Percentiles rank a stretch among this genome's conserved stretches.
Conservation (phyloP, 2,797 vertebrate genomes). For the Chrosomus eos region DNA sequence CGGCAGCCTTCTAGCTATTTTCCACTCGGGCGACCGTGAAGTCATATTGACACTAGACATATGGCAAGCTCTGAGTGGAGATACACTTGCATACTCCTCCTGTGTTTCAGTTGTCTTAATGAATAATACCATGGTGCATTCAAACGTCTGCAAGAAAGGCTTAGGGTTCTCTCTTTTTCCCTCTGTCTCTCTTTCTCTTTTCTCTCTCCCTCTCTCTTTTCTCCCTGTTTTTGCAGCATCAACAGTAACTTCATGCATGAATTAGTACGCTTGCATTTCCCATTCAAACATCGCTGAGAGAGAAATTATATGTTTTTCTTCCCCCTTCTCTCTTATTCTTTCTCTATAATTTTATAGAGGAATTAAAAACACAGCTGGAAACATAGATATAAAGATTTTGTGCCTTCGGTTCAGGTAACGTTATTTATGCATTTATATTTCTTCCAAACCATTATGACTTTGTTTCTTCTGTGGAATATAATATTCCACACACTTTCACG, state of each 20-base stretch:
- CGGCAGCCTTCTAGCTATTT: slow-evolving; percentile 79
- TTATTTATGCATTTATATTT: not conserved
- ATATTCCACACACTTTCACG: not conserved
- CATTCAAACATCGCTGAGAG: slow-evolving; percentile 69
- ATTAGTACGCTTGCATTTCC: slow-evolving; percentile 70
- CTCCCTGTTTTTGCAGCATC: slow-evolving; percentile 67
- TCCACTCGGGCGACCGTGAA: slow-evolving; percentile 84
- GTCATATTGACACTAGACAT: slow-evolving; percentile 86
- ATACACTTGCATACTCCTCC: slow-evolving; percentile 77
- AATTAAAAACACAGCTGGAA: slow-evolving; percentile 63
- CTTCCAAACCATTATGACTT: not conserved
- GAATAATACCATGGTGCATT: slow-evolving; percentile 82
- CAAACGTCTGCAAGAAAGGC: slow-evolving; percentile 70
- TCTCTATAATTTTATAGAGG: slow-evolving; percentile 50
- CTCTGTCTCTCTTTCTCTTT: not conserved
- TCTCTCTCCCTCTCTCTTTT: slow-evolving; percentile 1
- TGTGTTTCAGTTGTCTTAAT: slow-evolving; percentile 82
- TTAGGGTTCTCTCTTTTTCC: slow-evolving; percentile 46
- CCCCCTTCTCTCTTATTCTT: slow-evolving; percentile 57
- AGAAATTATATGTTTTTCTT: slow-evolving; percentile 70
- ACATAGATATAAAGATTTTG: slow-evolving; percentile 30
- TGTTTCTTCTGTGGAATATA: not conserved
- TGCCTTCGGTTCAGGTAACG: not conserved
- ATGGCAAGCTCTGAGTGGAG: slow-evolving; percentile 81
- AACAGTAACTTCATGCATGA: slow-evolving; percentile 76